Base-by-base conservation (phyloP, 2,888 invertebrate genomes). In the Leuctra nigra region DNA sequence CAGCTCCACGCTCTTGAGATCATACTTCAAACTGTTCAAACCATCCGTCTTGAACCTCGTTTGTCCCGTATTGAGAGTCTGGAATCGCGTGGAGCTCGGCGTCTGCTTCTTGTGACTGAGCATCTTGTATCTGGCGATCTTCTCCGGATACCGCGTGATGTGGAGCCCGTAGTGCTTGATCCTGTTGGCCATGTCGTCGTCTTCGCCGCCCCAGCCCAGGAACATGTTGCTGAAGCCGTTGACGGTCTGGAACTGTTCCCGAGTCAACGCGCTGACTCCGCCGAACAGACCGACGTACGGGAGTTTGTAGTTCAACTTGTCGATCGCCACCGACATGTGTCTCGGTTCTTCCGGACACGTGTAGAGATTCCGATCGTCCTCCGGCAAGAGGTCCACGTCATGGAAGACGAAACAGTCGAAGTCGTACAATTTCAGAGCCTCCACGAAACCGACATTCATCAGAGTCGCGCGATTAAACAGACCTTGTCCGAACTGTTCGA, bases 131-230 rank as follows among this genome's bases (percentile, higher is more conserved):
- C 96, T 81, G 1, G 97, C 97, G 63, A 98, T 86, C 60, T 88
- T 88, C 63, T 88, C 81, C 52, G 94, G 92, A 71, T 97, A 98
- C 63, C 98, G 82, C 18, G 92, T 88, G 71, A 99, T 91, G 72
- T 91, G 90, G 62, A 91, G 83, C 62, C 89, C 87, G 65, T 83
- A 83, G 69, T 82, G 84, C 66, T 82, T 82, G 54, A 79, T 76
- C 25, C 72, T 64, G 72, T 88, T 88, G 36, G 87, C 86, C 90
- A 97, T 91, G 68, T 97, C 97, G 69, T 97, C 97, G 71, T 98
- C 97, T 72, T 98, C 97, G 1, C 92, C 96, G 9, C 97, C 98
- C 97, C 97, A 97, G 13, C 97, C 97, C 90, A 95, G 97, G 72
- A 90, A 98, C 59, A 87, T 86, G 71, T 93, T 93, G 55, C 91